These are phyloP conservation scores for Meandrusa payeni DNA, from an alignment of 2,888 invertebrate species.

Conservation along the genomic window DNA sequence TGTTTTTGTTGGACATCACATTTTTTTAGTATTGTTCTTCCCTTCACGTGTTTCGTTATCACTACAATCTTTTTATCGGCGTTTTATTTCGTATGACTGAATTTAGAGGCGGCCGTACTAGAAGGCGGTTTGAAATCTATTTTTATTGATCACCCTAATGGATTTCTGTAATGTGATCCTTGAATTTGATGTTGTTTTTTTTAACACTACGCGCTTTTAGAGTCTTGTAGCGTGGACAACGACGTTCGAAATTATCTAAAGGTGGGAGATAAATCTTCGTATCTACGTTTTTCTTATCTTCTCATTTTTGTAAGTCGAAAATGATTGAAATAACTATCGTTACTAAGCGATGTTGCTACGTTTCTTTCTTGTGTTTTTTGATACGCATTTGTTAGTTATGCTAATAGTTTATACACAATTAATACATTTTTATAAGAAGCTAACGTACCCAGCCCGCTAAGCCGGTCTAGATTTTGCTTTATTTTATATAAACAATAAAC, in stretches of 20 bases:
- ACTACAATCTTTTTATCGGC: conserved; percentile 33
- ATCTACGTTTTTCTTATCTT: conserved; percentile 28
- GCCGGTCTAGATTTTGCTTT: no score
- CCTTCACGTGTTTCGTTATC: conserved; percentile 39
- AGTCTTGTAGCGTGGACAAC: conserved; percentile 50
- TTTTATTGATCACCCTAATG: conserved; percentile 75
- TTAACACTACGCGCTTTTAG: conserved; percentile 52
- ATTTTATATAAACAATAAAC: no score
- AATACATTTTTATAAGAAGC: no score
- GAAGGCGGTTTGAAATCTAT: conserved; percentile 55
- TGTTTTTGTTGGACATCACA: conserved; percentile 16
- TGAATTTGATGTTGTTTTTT: conserved; percentile 52
- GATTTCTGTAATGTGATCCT: conserved; percentile 77
- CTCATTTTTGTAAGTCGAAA: conserved; percentile 22
- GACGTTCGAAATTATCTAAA: conserved; percentile 44
- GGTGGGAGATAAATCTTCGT: conserved; percentile 44
- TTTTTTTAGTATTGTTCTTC: conserved; percentile 24
- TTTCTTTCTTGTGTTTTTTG: no score
- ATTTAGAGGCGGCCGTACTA: conserved; percentile 46
- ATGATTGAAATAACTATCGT: no score
- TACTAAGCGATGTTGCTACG: no score
- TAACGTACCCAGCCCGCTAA: no score
- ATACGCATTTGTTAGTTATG: no score
- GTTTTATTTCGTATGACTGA: conserved; percentile 65
- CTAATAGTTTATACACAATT: no score